Percentiles rank a stretch among this genome's conserved stretches.
Evolutionary conservation across 2,797 vertebrate genomes (phyloP).

Genomic region (Tarsius wallacei): DNA sequence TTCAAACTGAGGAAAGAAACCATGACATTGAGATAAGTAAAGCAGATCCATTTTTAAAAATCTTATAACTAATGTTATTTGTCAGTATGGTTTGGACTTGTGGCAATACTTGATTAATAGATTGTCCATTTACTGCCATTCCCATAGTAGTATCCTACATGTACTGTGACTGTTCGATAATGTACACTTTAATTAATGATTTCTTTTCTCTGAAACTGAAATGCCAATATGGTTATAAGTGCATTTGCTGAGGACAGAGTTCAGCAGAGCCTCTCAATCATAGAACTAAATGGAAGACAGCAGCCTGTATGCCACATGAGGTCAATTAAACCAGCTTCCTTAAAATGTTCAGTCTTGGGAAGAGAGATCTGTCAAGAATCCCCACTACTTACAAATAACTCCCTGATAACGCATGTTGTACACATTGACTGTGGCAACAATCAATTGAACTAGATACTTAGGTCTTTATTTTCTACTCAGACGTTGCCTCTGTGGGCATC

Average conservation of each 20-base stretch:
- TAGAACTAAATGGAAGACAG: neutral
- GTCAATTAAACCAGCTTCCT: neutral
- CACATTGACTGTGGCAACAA: too few relatives aligned
- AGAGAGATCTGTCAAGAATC: neutral
- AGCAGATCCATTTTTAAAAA: constrained; percentile 76
- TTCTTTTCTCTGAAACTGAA: constrained; percentile 58
- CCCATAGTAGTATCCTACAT: neutral
- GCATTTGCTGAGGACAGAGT: constrained; percentile 32
- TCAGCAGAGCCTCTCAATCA: neutral
- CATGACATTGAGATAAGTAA: neutral
- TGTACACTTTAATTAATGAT: constrained; percentile 59
- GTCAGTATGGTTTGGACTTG: constrained; percentile 79
- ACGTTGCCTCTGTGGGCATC: neutral
- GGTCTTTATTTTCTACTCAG: neutral
- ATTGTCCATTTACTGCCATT: neutral
- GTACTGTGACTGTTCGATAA: neutral
- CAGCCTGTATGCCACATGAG: neutral
- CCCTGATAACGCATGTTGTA: neutral
- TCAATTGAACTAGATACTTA: neutral
- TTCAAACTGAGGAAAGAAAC: constrained; percentile 42
- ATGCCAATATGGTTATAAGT: constrained; percentile 36
- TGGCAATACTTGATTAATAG: constrained; percentile 61
- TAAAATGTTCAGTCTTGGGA: neutral
- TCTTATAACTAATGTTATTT: constrained; percentile 72
- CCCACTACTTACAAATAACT: neutral